Evolutionary conservation across 2,113 vertebrate species (phyloP), one percentile per base, ranked within the genome.

Genomic region (Phoxinus phoxinus): DNA sequence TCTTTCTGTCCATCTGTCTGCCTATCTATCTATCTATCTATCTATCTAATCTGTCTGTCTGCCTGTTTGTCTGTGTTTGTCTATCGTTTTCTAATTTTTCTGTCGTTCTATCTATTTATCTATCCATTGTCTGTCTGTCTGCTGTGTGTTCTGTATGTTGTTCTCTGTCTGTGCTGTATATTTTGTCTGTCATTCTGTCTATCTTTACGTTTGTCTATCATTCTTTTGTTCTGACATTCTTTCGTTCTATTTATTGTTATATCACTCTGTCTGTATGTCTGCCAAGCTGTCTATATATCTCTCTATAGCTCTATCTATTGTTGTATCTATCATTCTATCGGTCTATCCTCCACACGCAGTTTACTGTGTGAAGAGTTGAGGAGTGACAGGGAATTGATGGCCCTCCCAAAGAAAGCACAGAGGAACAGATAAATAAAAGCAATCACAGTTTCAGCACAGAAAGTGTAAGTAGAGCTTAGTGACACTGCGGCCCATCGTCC

Each of bases 221-320:
- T 3, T 48, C 53, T 23, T 1, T 56, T 6, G 17, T 8, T 58
- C 56, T n/a, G 21, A 3, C 2, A 51, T 17, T 58, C 6, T 58
- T 9, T 58, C 2, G 5, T 69, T 69, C 15, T 69, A 19, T 37
- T 21, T 37, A 10, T 37, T 71, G 19, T 71, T 69, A 17, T 69
- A 13, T 63, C 25, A 15, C 12, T 63, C 61, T 63, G 25, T 61
- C 91, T 90, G 85, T 90, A 90, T 91, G 92, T 21, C 51, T 56
- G 19, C 23, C 19, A 8, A 8, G 53, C 53, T 23, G 19, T 56
- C 32, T 71, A 11, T 69, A 19, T 78, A 2, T 79, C 32, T 78
- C 7, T 78, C 5, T 6, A 51, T 11, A 2, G 23, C 37, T 72
- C 69, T 44, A 8, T 25, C 23, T 6, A 23, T 56, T 23, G 19